Base-by-base conservation (phyloP, 2,888 invertebrate species). In the Drosophila fungiperda region DNA sequence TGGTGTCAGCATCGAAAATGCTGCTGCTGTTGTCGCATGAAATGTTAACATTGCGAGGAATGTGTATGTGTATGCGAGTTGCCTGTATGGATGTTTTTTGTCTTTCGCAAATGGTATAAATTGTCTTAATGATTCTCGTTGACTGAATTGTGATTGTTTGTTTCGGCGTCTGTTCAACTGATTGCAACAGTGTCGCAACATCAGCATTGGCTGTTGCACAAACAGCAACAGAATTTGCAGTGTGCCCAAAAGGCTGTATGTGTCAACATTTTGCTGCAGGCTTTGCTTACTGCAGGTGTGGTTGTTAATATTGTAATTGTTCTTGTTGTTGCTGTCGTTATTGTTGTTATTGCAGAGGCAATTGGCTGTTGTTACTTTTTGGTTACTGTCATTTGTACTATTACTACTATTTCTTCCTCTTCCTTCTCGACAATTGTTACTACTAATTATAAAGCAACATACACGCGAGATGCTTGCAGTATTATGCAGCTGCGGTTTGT, bases 301-400 rank as follows among this genome's bases (percentile, higher is more conserved):
- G 26, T 48, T 45, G 23, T 68, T 68, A 52, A 57, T 68, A 55
- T 78, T 64, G 57, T 54, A 57, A 52, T 64, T 55, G 50, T 66
- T 63, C 15, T 57, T 69, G 29, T 58, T 49, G 40, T 32, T 29
- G 29, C 29, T 29, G 64, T 57, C 58, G n/a, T 57, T 60, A 36
- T 32, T 68, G 12, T 53, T 67, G 58, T 45, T 42, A 38, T 65
- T 75, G 70, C 72, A 76, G 33, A 61, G 50, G 73, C 62, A 71
- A 62, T 68, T 59, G 54, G 54, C 53, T 76, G 70, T 60, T 73
- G 66, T 69, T 74, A 68, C 32, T 81, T 76, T 83, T 83, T 86
- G 73, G 79, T 80, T 82, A 72, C 82, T 82, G 85, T 73, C 80
- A 70, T 84, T 84, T 89, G 75, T 67, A 88, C 89, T 83, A 83